Evolutionary conservation across 2,888 invertebrate genomes (phyloP), one percentile per base, ranked within the genome.

Genomic region (Rugalucina vietnamica): DNA sequence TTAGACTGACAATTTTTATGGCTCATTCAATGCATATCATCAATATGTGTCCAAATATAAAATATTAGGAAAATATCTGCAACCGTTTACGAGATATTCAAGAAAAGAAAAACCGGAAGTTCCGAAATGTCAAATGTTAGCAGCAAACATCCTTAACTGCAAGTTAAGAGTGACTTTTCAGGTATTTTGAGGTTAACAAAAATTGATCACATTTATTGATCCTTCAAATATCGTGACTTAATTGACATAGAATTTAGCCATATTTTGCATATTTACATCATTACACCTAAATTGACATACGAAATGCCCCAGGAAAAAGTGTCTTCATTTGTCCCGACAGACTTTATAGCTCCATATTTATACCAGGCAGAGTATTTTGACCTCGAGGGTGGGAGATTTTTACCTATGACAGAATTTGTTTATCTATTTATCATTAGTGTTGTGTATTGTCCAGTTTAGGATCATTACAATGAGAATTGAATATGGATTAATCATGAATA

Each of bases 401-500:
- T 43, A 12, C 8, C 10, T 29, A 3, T 24, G 24, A 5, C 43
- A 12, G 43, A 43, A 43, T 8, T 43, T 8, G 43, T 18, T 43
- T 43, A 12, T 43, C 43, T 5, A 27, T 60, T 29, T n/a, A 27
- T 29, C 1, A n/a, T 5, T 21, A 54, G 54, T 8, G 54, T 18
- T 18, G 54, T 18, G n/a, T 54, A n/a, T 14, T 54, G n/a, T n/a
- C 54, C n/a, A 21, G 54, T 21, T 54, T 18, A 54, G n/a, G 54
- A 54, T 27, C 57, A 57, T 8, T 10, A 57, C 29, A 14, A 8
- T 3, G 29, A n/a, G 8, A 14, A 57, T 57, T 29, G 14, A 57
- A 24, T 29, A 32, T 65, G 65, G 65, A 65, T 65, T 65, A 65
- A 65, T 34, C 65, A 65, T 65, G 18, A n/a, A n/a, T 60, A 65